Evolutionary conservation across 2,797 vertebrate species (phyloP), one percentile per base, ranked within the genome.

Genomic region (Cyclura pinguis): DNA sequence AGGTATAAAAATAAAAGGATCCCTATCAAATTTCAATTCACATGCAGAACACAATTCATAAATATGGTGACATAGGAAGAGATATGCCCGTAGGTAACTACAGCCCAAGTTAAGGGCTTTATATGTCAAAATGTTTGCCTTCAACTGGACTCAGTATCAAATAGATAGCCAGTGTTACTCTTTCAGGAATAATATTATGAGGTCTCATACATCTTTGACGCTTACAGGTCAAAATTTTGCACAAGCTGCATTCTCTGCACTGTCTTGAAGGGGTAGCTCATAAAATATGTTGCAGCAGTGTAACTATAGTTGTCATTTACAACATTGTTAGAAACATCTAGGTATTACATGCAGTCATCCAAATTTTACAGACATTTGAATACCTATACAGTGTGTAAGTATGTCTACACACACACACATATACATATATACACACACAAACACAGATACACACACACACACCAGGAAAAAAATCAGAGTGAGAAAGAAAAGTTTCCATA

Each of bases 401-500:
- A 20, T 35, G n/a, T 8, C 29, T 72, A 84, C 59, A 62, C 20
- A 62, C 59, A 20, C 57, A 57, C 57, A 57, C 8, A 59, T 32
- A 85, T 91, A 88, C 90, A 86, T 6, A 13, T 96, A 42, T 32
- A 72, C 27, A 84, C 27, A 84, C 59, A 62, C 20, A 62, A 2
- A 20, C 57, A 57, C 57, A 57, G 10, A 42, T 32, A 85, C 91
- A 88, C 90, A 86, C 9, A 13, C 96, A 96, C 91, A 95, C 93
- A 0, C 42, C 42, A 47, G 42, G 96, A 95, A 96, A 97, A 96
- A 96, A 95, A 57, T 94, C 92, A 95, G 91, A 90, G 59, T 93
- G 82, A 93, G 84, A 95, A 92, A 96, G 95, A 96, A 92, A 89
- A 95, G 89, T 92, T 95, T 96, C 95, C 96, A 96, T 96, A 96